phyloP scores from a whole-genome alignment of 1,140 invertebrate genomes.

The Eubasilissa regina region DNA sequence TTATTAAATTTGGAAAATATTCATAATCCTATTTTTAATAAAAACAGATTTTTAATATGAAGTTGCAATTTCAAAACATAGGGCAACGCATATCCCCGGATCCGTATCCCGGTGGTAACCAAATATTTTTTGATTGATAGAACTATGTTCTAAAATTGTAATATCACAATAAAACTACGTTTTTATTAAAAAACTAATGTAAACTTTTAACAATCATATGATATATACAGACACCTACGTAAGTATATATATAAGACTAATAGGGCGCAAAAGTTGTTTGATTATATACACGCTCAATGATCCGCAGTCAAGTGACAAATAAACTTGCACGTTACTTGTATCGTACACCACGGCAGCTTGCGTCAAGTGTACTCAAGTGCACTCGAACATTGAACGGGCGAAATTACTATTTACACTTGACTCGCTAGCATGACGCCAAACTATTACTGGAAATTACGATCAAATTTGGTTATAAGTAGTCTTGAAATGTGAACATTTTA shows the following conservation, averaged over 20 bases:
- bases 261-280: constrained; percentile 27
- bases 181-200: too few species aligned
- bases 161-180: too few species aligned
- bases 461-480: constrained; percentile 1
- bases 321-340: background rate
- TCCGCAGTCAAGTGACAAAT: constrained; percentile 5
- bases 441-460: constrained; percentile 33
- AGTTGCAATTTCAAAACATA: too few species aligned
- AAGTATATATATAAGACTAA: background rate
- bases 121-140: too few species aligned
- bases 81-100: too few species aligned
- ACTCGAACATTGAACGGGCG: constrained; percentile 25
- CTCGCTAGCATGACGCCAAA: constrained; percentile 38
- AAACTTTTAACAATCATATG: too few species aligned
- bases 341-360: background rate
- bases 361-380: constrained; percentile 42
- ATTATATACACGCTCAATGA: constrained; percentile 20
- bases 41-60: too few species aligned
- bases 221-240: background rate
- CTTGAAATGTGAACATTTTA: constrained; percentile 1
- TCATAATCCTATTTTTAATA: too few species aligned
- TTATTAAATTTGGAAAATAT: too few species aligned
- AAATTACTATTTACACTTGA: constrained; percentile 58
- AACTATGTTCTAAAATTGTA: too few species aligned
- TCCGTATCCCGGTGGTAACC: too few species aligned